These are phyloP conservation scores for Acridotheres tristis DNA, from an alignment of 2,797 vertebrate species.

Conservation along the genomic window DNA sequence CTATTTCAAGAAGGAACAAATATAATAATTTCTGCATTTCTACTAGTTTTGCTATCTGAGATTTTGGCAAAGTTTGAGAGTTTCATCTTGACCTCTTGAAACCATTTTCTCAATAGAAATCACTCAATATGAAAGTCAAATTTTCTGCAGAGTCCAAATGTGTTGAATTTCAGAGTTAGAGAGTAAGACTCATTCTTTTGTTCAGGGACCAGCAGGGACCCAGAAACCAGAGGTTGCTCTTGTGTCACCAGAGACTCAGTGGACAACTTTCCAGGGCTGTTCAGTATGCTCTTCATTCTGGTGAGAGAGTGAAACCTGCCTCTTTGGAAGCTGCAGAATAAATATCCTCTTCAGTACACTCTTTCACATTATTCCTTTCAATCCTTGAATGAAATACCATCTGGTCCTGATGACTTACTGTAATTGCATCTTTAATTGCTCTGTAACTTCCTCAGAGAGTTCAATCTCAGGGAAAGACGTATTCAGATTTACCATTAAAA, in stretches of 20 bases:
- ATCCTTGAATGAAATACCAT: constrained; percentile 62
- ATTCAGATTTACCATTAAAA: constrained; percentile 46
- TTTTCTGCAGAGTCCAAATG: background rate
- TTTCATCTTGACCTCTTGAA: background rate
- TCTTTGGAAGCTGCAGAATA: constrained; percentile 26
- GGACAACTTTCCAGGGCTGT: background rate
- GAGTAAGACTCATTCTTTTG: background rate
- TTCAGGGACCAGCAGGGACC: background rate
- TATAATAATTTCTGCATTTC: background rate
- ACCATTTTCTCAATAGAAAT: background rate
- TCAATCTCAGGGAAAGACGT: constrained; percentile 14
- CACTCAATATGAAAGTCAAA: background rate
- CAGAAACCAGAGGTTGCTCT: background rate
- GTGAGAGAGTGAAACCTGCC: background rate
- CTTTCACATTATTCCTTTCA: constrained; percentile 52
- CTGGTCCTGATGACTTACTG: constrained; percentile 66
- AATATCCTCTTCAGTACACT: constrained; percentile 40
- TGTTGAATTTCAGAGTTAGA: background rate
- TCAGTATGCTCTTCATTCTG: background rate
- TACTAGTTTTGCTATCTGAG: background rate
- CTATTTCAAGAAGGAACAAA: background rate
- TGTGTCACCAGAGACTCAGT: background rate
- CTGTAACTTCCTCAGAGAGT: constrained; percentile 59
- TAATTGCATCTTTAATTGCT: constrained; percentile 64
- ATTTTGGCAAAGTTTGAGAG: background rate